A percentile compares a stretch with the other conserved stretches of the same genome.
Evolutionary conservation across 1,140 invertebrate genomes (phyloP).

Genomic region (Wiebesia pumilae): DNA sequence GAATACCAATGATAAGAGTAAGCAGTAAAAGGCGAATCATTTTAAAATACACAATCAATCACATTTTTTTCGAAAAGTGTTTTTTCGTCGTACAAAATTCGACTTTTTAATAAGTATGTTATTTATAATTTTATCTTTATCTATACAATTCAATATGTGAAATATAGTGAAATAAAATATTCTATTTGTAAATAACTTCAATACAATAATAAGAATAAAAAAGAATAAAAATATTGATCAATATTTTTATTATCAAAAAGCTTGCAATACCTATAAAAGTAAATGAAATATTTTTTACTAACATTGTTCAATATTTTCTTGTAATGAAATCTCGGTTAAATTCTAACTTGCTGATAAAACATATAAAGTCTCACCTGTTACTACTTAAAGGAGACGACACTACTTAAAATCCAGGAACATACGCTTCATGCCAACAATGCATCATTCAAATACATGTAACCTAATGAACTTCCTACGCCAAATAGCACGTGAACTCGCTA

Average conservation of each 20-base stretch:
- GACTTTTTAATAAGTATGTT: neutral
- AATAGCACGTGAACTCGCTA: slow-evolving; percentile 39
- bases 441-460: neutral
- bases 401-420: neutral
- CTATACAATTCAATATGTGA: neutral
- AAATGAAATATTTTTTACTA: no score
- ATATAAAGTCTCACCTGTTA: neutral
- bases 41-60: neutral
- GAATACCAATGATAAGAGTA: neutral
- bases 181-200: no score
- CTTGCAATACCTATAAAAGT: no score
- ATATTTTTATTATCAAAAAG: no score
- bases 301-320: no score
- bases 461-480: neutral
- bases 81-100: neutral
- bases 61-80: no score
- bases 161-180: neutral
- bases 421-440: neutral
- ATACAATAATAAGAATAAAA: no score
- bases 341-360: no score
- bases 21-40: neutral
- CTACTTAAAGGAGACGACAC: neutral
- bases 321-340: no score
- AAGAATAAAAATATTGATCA: no score
- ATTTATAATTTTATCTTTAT: neutral